These are phyloP conservation scores for Condylura cristata DNA, from an alignment of 2,113 vertebrate genomes.

Conservation along the genomic window DNA sequence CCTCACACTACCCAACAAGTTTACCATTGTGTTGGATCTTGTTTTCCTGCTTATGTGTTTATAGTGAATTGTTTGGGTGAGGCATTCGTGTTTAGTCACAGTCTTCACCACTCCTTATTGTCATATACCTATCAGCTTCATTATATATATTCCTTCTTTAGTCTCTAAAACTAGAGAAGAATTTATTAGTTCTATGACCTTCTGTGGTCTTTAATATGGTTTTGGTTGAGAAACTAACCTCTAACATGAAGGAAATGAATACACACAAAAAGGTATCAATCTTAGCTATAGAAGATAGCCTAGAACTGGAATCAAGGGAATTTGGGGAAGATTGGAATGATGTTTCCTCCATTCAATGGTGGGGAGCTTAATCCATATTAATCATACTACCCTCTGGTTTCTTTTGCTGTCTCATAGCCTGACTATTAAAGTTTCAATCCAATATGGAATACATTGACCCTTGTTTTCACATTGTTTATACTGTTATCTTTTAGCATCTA, in stretches of 20 bases:
- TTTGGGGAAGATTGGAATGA: neutral
- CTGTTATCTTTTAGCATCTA: neutral
- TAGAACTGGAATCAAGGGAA: neutral
- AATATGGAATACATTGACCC: neutral
- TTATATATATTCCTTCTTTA: neutral
- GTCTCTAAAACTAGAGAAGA: neutral
- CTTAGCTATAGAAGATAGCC: neutral
- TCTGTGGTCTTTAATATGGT: neutral
- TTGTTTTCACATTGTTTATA: neutral
- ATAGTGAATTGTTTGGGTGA: neutral
- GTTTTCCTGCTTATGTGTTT: neutral
- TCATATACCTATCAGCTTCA: neutral
- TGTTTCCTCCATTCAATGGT: too few species aligned
- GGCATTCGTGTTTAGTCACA: neutral
- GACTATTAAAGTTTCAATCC: neutral
- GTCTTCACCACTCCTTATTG: neutral
- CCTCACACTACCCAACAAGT: neutral
- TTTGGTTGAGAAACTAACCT: neutral
- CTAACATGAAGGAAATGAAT: neutral
- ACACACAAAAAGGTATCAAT: neutral
- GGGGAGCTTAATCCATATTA: neutral
- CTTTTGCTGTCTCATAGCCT: neutral
- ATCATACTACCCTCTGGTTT: neutral
- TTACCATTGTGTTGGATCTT: neutral
- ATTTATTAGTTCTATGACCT: neutral